phyloP scores from a whole-genome alignment of 2,797 vertebrate genomes.

The Distichodus sexfasciatus region DNA sequence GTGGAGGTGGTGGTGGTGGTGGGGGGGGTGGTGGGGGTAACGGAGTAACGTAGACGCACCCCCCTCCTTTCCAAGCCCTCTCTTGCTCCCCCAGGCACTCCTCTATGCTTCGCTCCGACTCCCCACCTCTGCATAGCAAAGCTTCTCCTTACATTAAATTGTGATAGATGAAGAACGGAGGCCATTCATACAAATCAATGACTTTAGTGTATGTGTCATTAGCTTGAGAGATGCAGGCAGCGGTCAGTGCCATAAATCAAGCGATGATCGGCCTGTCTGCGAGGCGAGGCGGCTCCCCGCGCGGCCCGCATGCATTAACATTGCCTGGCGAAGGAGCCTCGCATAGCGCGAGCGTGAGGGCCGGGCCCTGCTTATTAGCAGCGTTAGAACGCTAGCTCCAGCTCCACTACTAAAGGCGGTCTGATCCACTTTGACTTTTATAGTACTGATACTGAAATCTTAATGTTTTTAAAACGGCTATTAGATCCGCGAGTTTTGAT shows the following conservation, averaged over 20 bases:
- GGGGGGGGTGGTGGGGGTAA: too few relatives aligned
- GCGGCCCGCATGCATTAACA: constrained; percentile 70
- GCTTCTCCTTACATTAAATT: constrained; percentile 98
- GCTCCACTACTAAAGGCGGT: too few relatives aligned
- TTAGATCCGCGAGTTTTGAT: too few relatives aligned
- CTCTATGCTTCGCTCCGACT: constrained; percentile 63
- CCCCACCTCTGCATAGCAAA: constrained; percentile 95
- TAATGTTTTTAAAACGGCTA: too few relatives aligned
- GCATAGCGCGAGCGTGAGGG: too few relatives aligned
- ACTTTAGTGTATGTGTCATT: constrained; percentile 99
- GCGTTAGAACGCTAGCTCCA: too few relatives aligned
- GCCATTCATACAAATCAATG: constrained; percentile 99
- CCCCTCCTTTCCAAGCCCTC: constrained; percentile 12
- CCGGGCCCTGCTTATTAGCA: too few relatives aligned
- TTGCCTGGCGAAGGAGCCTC: too few relatives aligned
- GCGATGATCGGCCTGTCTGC: constrained; percentile 97
- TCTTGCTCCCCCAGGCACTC: constrained; percentile 25
- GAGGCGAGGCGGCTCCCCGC: constrained; percentile 76
- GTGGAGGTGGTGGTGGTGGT: too few relatives aligned
- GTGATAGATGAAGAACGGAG: constrained; percentile 99
- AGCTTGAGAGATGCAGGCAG: constrained; percentile 98
- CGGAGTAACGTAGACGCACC: constrained; percentile 60
- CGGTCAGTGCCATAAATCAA: constrained; percentile 99
- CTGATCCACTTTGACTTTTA: too few relatives aligned
- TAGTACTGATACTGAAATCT: too few relatives aligned